Base-by-base conservation (phyloP, 2,113 vertebrate genomes). In the Ginglymostoma cirratum region DNA sequence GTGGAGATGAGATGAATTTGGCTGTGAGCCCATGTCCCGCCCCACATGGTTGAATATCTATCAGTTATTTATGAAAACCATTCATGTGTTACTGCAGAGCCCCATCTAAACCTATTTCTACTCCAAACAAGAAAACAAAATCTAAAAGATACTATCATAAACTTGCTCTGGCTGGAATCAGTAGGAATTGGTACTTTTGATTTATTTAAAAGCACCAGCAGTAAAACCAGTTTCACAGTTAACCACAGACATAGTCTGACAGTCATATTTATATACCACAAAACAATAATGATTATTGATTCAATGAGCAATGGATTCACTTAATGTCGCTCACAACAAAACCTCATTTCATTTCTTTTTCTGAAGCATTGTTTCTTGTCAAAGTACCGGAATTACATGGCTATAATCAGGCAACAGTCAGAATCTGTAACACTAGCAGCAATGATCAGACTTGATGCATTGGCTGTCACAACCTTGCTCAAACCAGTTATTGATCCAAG, bases 261-360 rank as follows among this genome's bases (percentile, higher is more conserved):
- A 72, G 94, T 67, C 94, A 95, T 72, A 95, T 95, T 95, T 95
- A 95, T 95, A 72, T 95, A 95, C 94, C 69, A 95, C 94, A 95
- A 95, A 72, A 95, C 94, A 95, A 95, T 72, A 95, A 95, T 95
- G 94, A 95, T 95, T 95, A 95, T 95, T 95, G 94, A 95, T 95
- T 93, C 66, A 67, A 67, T 93, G 90, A 93, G 90, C 90, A 93
- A 93, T 93, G 90, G 90, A 66, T 93, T 95, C 94, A 95, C 94
- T 95, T 95, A 72, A 38, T 95, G 94, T 95, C 94, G 69, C 94
- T 95, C 94, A 95, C 94, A 95, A 95, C 94, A 95, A 95, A 95
- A 95, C 69, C 94, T 95, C 94, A 95, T 95, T 95, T 95, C 94
- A 95, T 76, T 95, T 95, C 48, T 95, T 94, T 95, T 95, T 95